Evolutionary conservation across 1,140 invertebrate genomes (phyloP).

Genomic region (Eulimnadia texana): DNA sequence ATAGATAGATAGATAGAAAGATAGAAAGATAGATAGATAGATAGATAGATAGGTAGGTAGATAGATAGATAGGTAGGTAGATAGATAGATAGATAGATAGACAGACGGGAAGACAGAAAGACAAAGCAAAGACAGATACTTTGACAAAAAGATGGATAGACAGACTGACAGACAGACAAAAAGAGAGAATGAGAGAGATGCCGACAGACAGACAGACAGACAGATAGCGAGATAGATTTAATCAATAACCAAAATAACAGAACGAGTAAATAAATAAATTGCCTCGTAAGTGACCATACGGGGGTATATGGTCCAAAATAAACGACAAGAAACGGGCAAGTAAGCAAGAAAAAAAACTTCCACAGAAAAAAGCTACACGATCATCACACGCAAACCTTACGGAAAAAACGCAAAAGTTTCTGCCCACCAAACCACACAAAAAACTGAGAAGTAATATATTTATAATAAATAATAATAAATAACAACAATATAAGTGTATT

Average conservation of each 20-base stretch:
- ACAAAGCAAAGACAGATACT: not conserved
- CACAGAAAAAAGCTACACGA: not conserved
- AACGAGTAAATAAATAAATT: not conserved
- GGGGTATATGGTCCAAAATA: not conserved
- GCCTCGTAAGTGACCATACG: not conserved
- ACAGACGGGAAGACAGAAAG: too few species aligned
- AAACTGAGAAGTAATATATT: too few species aligned
- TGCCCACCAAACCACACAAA: too few species aligned
- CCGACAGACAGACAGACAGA: not conserved
- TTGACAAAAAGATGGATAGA: too few species aligned
- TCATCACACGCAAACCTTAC: too few species aligned
- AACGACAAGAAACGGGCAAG: not conserved
- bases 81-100: too few species aligned
- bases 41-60: too few species aligned
- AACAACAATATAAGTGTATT: slow-evolving; percentile 15
- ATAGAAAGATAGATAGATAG: too few species aligned
- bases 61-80: too few species aligned
- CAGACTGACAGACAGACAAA: not conserved
- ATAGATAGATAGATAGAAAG: too few species aligned
- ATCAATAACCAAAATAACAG: not conserved
- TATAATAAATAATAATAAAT: slow-evolving; percentile 10
- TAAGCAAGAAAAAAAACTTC: not conserved
- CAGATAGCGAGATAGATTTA: not conserved
- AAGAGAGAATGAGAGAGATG: not conserved
- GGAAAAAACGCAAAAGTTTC: too few species aligned